Percentiles rank a stretch among this genome's conserved stretches.
phyloP scores from a whole-genome alignment of 2,113 vertebrate genomes.

The Chaenogobius annularis region DNA sequence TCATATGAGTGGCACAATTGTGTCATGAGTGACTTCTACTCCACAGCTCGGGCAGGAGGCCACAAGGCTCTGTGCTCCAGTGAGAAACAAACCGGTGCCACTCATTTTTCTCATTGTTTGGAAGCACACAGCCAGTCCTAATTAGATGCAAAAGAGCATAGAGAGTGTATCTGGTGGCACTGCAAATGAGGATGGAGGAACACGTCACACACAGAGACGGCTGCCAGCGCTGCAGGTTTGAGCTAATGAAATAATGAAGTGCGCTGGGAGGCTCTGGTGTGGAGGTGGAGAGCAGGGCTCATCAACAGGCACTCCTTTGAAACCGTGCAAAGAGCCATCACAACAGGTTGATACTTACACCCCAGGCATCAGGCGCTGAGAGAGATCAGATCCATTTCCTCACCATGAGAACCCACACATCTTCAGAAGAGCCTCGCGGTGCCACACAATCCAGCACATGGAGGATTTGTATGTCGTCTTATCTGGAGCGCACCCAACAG shows the following conservation, averaged over 20 bases:
- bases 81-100: slow-evolving; percentile 45
- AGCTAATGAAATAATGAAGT: slow-evolving; percentile 71
- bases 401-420: slow-evolving; percentile 19
- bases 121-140: slow-evolving; percentile 63
- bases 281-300: slow-evolving; percentile 25
- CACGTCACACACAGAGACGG: slow-evolving; percentile 32
- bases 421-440: slow-evolving; percentile 19
- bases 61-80: slow-evolving; percentile 37
- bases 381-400: slow-evolving; percentile 46
- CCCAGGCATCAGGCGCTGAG: slow-evolving; percentile 32
- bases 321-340: slow-evolving; percentile 38
- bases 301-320: slow-evolving; percentile 48
- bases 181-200: slow-evolving; percentile 52
- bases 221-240: slow-evolving; percentile 31
- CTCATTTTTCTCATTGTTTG: slow-evolving; percentile 73
- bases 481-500: slow-evolving; percentile 7
- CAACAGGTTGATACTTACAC: slow-evolving; percentile 32
- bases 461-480: slow-evolving; percentile 12
- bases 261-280: slow-evolving; percentile 45
- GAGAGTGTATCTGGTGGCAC: slow-evolving; percentile 51
- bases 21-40: slow-evolving; percentile 41
- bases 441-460: slow-evolving; percentile 17
- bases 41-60: slow-evolving; percentile 39
- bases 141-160: slow-evolving; percentile 71
- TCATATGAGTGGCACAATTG: slow-evolving; percentile 34